A percentile compares a stretch with the other conserved stretches of the same genome.
Conservation (phyloP, 2,888 invertebrate genomes). For the Nudaria mundana region DNA sequence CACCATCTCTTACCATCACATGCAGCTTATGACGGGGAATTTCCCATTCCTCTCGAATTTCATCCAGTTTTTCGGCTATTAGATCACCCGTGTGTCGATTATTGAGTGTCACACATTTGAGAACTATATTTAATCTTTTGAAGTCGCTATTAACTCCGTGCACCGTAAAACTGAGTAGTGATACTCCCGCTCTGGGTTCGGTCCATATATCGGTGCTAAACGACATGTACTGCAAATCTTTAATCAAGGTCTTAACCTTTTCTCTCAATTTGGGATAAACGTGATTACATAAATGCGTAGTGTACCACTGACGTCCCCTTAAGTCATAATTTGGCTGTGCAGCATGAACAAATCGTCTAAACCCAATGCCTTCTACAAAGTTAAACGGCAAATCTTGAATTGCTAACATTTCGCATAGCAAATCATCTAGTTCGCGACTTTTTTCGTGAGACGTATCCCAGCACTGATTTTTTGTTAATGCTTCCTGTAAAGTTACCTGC, state of each 20-base stretch:
- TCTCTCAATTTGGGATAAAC: conserved; percentile 16
- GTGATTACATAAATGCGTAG: conserved; percentile 15
- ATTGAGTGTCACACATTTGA: conserved; percentile 16
- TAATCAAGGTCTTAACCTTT: conserved; percentile 16
- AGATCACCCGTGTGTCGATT: conserved; percentile 15
- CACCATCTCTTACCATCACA: conserved; percentile 18
- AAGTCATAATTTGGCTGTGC: conserved; percentile 19
- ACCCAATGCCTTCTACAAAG: conserved; percentile 24
- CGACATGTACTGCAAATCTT: conserved; percentile 8
- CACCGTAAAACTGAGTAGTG: conserved; percentile 17
- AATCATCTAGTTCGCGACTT: conserved; percentile 18
- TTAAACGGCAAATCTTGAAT: conserved; percentile 21
- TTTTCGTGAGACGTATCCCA: conserved; percentile 22
- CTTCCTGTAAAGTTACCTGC: conserved; percentile 22
- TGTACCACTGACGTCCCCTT: conserved; percentile 22
- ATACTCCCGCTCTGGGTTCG: conserved; percentile 14
- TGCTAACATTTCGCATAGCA: conserved; percentile 27
- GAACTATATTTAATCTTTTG: conserved; percentile 9
- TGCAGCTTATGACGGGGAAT: conserved; percentile 16
- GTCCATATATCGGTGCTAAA: conserved; percentile 20
- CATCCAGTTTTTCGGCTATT: conserved; percentile 12
- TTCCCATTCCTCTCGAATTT: conserved; percentile 15
- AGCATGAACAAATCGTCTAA: conserved; percentile 20
- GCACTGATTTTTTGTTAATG: conserved; percentile 15
- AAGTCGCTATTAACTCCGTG: conserved; percentile 16